Evolutionary conservation across 2,888 invertebrate species (phyloP), one percentile per base, ranked within the genome.

Genomic region (Callyntrura guangdongensis): DNA sequence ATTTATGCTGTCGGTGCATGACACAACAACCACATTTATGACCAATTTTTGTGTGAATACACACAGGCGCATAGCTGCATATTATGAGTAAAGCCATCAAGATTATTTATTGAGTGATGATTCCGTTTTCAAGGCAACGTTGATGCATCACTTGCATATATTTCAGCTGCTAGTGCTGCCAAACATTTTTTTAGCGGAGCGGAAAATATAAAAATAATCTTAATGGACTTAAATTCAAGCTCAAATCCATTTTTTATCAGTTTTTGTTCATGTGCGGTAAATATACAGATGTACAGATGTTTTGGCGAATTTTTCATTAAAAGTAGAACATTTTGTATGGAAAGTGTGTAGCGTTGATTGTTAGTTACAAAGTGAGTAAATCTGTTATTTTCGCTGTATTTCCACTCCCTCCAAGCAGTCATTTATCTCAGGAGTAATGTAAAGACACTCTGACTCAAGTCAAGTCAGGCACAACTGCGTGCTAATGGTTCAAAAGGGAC

Each of bases 401-500:
- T 59, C 17, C 25, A 27, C 17, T 36, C 22, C 14, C 22, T 64
- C 12, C 25, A 25, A 25, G 64, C 12, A 27, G 11, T 64, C 64
- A 27, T 64, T 64, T 64, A 25, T 64, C 14, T 64, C 64, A 14
- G 27, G 12, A 64, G 25, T n/a, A 17, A 17, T 5, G 64, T 61
- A 61, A 61, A 61, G 61, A 61, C 61, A 27, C 64, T 27, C 64
- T 53, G 2, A 6, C 53, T 45, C 77, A 77, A 53, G 25, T 53
- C 22, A 56, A n/a, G 45, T 11, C 25, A 77, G 77, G 9, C 17
- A 64, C 11, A 53, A 53, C 27, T 77, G 22, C 77, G 53, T 77
- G 77, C n/a, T 77, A 77, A 77, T 77, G 77, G 77, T 53, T 77
- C 77, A 77, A 77, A 36, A 77, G 77, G 77, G 77, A 77, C 77